phyloP scores from a whole-genome alignment of 2,797 vertebrate genomes.

The Coendou prehensilis region DNA sequence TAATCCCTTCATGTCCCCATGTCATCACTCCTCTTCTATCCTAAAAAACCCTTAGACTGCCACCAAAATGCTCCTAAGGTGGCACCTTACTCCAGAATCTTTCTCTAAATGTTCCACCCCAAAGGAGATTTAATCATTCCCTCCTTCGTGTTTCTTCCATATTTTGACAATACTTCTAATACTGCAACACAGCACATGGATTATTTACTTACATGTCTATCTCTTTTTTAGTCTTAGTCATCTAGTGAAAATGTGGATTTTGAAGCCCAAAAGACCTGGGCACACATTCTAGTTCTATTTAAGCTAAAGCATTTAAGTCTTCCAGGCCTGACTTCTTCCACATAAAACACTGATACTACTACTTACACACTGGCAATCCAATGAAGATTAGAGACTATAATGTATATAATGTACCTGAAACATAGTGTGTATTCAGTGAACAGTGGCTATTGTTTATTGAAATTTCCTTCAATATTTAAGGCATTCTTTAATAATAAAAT shows the following conservation, averaged over 20 bases:
- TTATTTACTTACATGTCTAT: background rate
- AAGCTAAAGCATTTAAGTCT: background rate
- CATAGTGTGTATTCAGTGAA: background rate
- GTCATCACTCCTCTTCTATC: background rate
- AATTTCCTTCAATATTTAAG: background rate
- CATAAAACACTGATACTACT: background rate
- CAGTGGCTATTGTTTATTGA: background rate
- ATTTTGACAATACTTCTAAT: background rate
- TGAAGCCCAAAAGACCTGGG: background rate
- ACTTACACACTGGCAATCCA: background rate
- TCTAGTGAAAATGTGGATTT: constrained; percentile 4
- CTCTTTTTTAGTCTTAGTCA: background rate
- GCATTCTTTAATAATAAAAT: constrained; percentile 20
- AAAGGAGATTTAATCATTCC: background rate
- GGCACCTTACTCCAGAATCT: background rate
- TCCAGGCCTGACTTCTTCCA: background rate
- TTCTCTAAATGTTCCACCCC: background rate
- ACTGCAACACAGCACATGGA: background rate
- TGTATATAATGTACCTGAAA: background rate
- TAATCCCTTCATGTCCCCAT: background rate
- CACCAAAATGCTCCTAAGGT: background rate
- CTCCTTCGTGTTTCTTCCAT: background rate
- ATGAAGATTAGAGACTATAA: background rate
- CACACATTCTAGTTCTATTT: background rate
- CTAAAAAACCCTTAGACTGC: background rate